phyloP scores from a whole-genome alignment of 2,888 invertebrate species.

The Agrochola macilenta region DNA sequence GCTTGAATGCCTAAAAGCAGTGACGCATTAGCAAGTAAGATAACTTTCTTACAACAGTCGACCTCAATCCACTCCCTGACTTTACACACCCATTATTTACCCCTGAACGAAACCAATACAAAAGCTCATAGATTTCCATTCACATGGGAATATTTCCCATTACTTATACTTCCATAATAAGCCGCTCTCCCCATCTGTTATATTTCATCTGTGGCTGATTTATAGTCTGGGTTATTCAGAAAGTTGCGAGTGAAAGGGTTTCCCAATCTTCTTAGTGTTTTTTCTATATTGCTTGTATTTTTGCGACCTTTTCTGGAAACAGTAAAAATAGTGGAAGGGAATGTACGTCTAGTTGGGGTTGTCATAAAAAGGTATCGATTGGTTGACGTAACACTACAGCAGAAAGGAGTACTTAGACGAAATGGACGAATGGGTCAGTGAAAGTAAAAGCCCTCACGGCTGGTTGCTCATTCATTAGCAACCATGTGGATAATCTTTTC shows the following conservation, averaged over 20 bases:
- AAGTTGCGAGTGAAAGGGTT: conserved; percentile 50
- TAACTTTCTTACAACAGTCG: conserved; percentile 1
- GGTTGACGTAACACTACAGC: background rate
- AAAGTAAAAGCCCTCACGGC: conserved; percentile 24
- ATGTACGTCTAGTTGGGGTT: background rate
- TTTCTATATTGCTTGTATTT: conserved; percentile 12
- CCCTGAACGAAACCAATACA: conserved; percentile 55
- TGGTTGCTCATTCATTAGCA: conserved; percentile 31
- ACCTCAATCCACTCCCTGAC: conserved; percentile 25
- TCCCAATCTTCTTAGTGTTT: conserved; percentile 30
- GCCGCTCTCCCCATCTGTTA: conserved; percentile 43
- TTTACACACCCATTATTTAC: conserved; percentile 41
- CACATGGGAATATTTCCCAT: conserved; percentile 60
- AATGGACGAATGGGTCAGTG: conserved; percentile 19
- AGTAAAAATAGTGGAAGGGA: conserved; percentile 15
- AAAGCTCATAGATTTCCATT: conserved; percentile 60
- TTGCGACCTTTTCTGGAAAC: conserved; percentile 30
- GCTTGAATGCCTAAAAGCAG: conserved; percentile 13
- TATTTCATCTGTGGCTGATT: conserved; percentile 63
- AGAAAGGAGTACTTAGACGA: background rate
- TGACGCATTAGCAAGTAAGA: conserved; percentile 15
- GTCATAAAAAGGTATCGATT: conserved; percentile 37
- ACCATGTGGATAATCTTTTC: conserved; percentile 26
- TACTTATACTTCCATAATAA: conserved; percentile 63
- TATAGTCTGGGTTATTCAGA: conserved; percentile 55